These are phyloP conservation scores for Chrysina gloriosa DNA, from an alignment of 2,888 invertebrate genomes.

Conservation along the genomic window DNA sequence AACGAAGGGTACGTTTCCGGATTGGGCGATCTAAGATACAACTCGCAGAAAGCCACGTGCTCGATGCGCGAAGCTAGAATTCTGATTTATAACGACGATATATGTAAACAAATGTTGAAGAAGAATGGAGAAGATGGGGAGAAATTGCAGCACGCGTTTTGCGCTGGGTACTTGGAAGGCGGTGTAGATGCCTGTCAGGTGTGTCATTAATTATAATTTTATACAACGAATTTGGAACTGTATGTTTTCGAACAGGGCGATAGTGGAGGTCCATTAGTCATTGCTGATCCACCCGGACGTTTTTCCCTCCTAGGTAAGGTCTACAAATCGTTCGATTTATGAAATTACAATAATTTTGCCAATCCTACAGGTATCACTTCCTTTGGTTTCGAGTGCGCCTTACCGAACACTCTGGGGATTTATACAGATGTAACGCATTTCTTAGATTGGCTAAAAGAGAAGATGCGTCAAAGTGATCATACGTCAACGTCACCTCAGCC, in stretches of 20 bases:
- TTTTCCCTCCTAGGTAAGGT: conserved; percentile 70
- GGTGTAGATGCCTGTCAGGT: conserved; percentile 75
- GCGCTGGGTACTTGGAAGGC: conserved; percentile 70
- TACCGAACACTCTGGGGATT: conserved; percentile 69
- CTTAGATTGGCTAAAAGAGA: conserved; percentile 68
- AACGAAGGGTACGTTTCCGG: conserved; percentile 60
- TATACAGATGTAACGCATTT: conserved; percentile 73
- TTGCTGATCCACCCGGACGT: conserved; percentile 67
- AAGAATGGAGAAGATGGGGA: conserved; percentile 54
- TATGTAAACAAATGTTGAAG: conserved; percentile 58
- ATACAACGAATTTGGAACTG: background rate
- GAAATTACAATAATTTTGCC: background rate
- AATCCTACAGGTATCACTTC: conserved; percentile 70
- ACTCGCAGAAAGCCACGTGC: conserved; percentile 58
- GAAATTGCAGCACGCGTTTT: conserved; percentile 61
- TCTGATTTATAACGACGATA: conserved; percentile 56
- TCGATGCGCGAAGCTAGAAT: conserved; percentile 60
- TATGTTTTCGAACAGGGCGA: conserved; percentile 68
- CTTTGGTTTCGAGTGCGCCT: conserved; percentile 75
- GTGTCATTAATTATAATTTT: background rate
- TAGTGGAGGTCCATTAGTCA: conserved; percentile 72
- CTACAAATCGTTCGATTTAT: conserved; percentile 50
- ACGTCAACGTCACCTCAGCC: background rate
- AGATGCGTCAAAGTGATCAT: conserved; percentile 43
- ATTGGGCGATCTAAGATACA: conserved; percentile 57